These are phyloP conservation scores for Tenthredo amoena DNA, from an alignment of 2,888 invertebrate genomes.

Conservation along the genomic window DNA sequence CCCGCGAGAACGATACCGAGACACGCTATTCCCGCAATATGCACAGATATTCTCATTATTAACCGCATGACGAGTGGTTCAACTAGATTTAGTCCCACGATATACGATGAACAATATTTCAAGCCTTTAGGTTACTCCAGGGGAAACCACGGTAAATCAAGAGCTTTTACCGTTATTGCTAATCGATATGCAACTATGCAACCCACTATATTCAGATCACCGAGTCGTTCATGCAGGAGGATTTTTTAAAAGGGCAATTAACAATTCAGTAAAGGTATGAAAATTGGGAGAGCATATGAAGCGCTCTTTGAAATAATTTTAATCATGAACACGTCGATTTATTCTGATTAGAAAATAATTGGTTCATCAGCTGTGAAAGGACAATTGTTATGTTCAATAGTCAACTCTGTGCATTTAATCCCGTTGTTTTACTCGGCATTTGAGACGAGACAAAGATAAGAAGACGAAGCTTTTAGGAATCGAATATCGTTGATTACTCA, in stretches of 20 bases:
- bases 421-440: too few relatives aligned
- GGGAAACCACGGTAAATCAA: slow-evolving; percentile 14
- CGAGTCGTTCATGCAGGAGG: not conserved
- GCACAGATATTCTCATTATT: slow-evolving; percentile 5
- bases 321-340: not conserved
- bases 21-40: slow-evolving; percentile 25
- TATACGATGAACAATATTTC: slow-evolving; percentile 28
- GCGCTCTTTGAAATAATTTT: not conserved
- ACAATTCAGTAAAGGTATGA: not conserved
- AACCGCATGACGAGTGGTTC: not conserved
- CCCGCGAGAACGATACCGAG: not conserved
- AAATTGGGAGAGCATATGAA: not conserved
- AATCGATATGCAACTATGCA: not conserved
- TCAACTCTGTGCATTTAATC: not conserved
- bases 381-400: too few relatives aligned
- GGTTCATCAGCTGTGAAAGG: too few relatives aligned
- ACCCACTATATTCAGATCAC: not conserved
- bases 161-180: slow-evolving; percentile 30
- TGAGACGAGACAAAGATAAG: too few relatives aligned
- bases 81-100: not conserved
- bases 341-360: too few relatives aligned
- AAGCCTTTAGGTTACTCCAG: not conserved
- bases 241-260: not conserved
- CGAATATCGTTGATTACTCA: not conserved
- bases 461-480: not conserved